Evolutionary conservation across 1,140 invertebrate species (phyloP).

Genomic region (Aphidius gifuensis): DNA sequence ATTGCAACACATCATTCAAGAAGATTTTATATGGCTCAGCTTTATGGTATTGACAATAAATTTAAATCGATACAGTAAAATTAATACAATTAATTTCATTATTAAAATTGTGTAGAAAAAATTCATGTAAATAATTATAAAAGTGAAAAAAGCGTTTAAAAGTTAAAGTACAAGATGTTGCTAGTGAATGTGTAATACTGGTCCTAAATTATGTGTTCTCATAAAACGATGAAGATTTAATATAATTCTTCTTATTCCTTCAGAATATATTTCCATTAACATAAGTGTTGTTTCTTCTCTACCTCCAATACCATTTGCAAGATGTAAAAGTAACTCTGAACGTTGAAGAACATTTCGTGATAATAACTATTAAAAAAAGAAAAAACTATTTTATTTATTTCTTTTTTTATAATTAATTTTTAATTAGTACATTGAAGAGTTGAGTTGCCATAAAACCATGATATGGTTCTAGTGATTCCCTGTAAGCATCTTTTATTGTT

Average conservation of each 20-base stretch:
- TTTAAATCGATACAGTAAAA: neutral
- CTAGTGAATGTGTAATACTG: no score
- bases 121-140: no score
- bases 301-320: slow-evolving; percentile 38
- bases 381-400: neutral
- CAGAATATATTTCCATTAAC: slow-evolving; percentile 36
- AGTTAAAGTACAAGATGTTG: no score
- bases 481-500: slow-evolving; percentile 61
- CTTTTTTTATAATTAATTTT: neutral
- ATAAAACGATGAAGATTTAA: no score
- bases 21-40: slow-evolving; percentile 50
- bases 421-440: slow-evolving; percentile 60
- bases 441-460: slow-evolving; percentile 68
- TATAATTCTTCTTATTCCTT: neutral
- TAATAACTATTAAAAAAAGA: slow-evolving; percentile 27
- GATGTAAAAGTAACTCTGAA: slow-evolving; percentile 39
- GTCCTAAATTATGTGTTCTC: no score
- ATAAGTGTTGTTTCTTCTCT: slow-evolving; percentile 36
- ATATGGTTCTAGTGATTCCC: slow-evolving; percentile 62
- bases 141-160: no score
- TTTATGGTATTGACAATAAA: slow-evolving; percentile 39
- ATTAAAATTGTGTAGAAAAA: neutral
- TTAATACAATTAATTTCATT: neutral
- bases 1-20: slow-evolving; percentile 59
- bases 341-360: slow-evolving; percentile 47